Percentiles rank a stretch among this genome's conserved stretches.
phyloP scores from a whole-genome alignment of 2,888 invertebrate genomes.

The Nineta flava region DNA sequence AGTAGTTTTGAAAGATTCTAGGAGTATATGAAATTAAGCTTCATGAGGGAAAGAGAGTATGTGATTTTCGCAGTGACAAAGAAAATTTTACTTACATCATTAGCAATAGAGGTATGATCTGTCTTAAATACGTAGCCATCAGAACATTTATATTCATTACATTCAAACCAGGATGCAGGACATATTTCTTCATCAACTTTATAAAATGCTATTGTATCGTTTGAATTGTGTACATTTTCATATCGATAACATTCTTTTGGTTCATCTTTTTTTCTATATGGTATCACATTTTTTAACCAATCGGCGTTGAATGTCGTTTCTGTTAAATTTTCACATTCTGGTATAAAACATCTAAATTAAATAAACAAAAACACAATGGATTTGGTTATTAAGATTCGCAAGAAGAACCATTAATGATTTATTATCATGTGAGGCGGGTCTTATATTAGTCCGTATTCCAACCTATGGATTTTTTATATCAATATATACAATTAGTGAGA shows the following conservation, averaged over 20 bases:
- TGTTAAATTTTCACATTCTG: slow-evolving; percentile 21
- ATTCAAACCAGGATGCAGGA: neutral
- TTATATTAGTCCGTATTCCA: too few relatives aligned
- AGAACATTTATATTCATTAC: neutral
- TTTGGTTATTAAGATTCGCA: too few relatives aligned
- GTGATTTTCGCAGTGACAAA: too few relatives aligned
- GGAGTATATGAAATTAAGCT: too few relatives aligned
- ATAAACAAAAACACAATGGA: neutral
- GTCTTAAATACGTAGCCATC: slow-evolving; percentile 15
- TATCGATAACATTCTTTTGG: slow-evolving; percentile 17
- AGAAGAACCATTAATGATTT: too few relatives aligned
- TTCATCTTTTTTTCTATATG: slow-evolving; percentile 19
- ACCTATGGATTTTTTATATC: too few relatives aligned
- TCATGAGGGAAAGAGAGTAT: too few relatives aligned
- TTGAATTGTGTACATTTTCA: neutral
- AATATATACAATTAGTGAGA: too few relatives aligned
- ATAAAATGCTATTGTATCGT: neutral
- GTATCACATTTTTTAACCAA: slow-evolving; percentile 24
- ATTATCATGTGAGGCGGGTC: too few relatives aligned
- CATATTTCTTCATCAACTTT: neutral
- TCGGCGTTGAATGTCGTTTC: slow-evolving; percentile 16
- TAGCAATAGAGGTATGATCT: slow-evolving; percentile 20
- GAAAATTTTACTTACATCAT: slow-evolving; percentile 19
- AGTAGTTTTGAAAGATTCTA: too few relatives aligned
- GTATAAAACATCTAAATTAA: slow-evolving; percentile 21